Base-by-base conservation (phyloP, 2,797 vertebrate genomes). In the Anas acuta region DNA sequence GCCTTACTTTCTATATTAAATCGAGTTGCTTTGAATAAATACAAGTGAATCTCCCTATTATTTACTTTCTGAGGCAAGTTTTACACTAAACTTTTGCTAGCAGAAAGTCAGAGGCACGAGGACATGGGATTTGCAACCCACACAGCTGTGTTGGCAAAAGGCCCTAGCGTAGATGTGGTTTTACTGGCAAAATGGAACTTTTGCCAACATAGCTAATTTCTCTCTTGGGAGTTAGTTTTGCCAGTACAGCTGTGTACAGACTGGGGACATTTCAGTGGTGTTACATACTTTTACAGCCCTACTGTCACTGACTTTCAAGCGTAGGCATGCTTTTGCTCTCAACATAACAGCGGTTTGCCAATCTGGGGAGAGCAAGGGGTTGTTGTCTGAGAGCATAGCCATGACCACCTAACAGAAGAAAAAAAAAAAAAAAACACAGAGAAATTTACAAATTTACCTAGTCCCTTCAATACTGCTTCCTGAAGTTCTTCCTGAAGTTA, bases 71-170 rank as follows among this genome's bases (percentile, higher is more conserved):
- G 65, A 94, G 73, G 76, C 49, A 79, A 83, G 87, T 93, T 87
- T 95, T 80, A 28, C 1, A 32, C 78, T 54, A 69, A 96, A 96
- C 89, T 95, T 95, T 51, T 49, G 41, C 89, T 75, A 83, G 77
- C 69, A 91, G 39, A 85, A 93, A 96, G 94, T 91, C 94, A 95
- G 89, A 92, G 84, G 89, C 91, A 79, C 5, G 43, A 96, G 92
- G 93, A 96, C 93, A 93, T 28, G 69, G 89, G 79, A 95, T 95
- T 95, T 95, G 78, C 84, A 95, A 96, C 61, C 84, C 90, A 72
- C 94, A 87, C 96, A 96, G 96, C 96, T 96, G 96, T 92, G 94
- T 89, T 96, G 95, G 96, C 96, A 96, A 35, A 92, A 83, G 79
- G 93, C 95, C 95, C 93, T 74, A 74, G 37, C 5, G 17, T 87